Conservation (phyloP, 2,888 invertebrate species). For the Oligia fasciuncula region DNA sequence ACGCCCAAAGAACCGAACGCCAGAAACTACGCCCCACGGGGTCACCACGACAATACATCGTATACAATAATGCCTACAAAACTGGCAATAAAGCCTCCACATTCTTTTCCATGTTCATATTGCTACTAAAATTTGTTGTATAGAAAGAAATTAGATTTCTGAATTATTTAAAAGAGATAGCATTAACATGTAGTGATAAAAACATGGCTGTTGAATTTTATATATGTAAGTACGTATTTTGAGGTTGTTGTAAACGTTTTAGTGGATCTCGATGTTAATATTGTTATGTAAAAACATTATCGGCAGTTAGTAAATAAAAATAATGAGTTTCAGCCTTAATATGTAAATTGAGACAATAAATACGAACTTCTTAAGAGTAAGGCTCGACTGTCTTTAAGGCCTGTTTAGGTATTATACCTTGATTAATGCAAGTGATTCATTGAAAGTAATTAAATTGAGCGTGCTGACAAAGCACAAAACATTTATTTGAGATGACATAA, state of each 20-base stretch:
- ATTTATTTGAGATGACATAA: not conserved
- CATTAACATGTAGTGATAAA: constrained; percentile 83
- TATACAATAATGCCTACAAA: constrained; percentile 74
- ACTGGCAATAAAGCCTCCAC: constrained; percentile 29
- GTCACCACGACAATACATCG: constrained; percentile 81
- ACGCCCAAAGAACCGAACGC: constrained; percentile 83
- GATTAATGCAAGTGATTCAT: constrained; percentile 25
- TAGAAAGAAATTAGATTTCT: constrained; percentile 72
- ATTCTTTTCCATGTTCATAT: constrained; percentile 58
- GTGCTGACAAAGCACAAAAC: not conserved
- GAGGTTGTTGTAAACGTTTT: constrained; percentile 84
- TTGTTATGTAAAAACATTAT: constrained; percentile 76
- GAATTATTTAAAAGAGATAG: constrained; percentile 63
- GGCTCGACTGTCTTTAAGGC: constrained; percentile 45
- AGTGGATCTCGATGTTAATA: constrained; percentile 79
- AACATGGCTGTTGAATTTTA: constrained; percentile 89
- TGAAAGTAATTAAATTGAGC: constrained; percentile 1
- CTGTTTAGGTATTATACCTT: constrained; percentile 24
- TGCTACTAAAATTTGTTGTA: constrained; percentile 68
- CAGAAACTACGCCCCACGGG: constrained; percentile 87
- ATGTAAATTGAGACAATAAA: constrained; percentile 83
- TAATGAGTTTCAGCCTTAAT: constrained; percentile 77
- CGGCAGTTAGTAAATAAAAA: constrained; percentile 62
- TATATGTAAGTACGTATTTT: constrained; percentile 81
- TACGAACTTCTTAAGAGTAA: constrained; percentile 61